phyloP scores from a whole-genome alignment of 1,140 invertebrate genomes.

The Scaptodrosophila lebanonensis region DNA sequence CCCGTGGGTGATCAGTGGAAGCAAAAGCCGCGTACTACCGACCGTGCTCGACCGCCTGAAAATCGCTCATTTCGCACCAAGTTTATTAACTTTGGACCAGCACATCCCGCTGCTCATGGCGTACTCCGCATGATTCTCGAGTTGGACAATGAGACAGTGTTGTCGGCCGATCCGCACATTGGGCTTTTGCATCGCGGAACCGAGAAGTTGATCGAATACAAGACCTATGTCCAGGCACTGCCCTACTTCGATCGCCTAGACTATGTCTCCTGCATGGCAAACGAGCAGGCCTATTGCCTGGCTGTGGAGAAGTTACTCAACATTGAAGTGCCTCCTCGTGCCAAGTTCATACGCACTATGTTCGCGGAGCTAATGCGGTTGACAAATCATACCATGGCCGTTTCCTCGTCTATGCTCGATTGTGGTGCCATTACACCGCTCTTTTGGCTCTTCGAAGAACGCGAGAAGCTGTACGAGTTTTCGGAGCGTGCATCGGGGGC shows the following conservation, averaged over 20 bases:
- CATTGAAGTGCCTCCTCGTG: constrained; percentile 85
- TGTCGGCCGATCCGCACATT: constrained; percentile 76
- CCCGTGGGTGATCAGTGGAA: constrained; percentile 77
- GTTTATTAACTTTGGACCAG: constrained; percentile 88
- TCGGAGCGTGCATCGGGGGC: constrained; percentile 90
- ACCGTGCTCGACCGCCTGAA: constrained; percentile 44
- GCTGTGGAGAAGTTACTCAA: constrained; percentile 89
- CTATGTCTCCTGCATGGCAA: constrained; percentile 90
- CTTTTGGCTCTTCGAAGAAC: constrained; percentile 93
- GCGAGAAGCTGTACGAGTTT: constrained; percentile 93
- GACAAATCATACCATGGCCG: constrained; percentile 88
- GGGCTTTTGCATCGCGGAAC: constrained; percentile 82
- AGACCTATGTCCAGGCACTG: constrained; percentile 88
- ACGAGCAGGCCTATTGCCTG: constrained; percentile 86
- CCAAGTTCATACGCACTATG: constrained; percentile 85
- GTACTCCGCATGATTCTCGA: constrained; percentile 87
- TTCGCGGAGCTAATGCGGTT: constrained; percentile 89
- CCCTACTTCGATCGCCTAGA: constrained; percentile 92
- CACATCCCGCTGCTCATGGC: constrained; percentile 92
- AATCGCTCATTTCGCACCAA: constrained; percentile 81
- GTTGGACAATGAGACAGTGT: constrained; percentile 85
- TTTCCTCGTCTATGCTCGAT: constrained; percentile 87
- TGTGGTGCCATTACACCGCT: constrained; percentile 91
- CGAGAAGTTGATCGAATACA: constrained; percentile 90
- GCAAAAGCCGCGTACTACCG: constrained; percentile 68